Evolutionary conservation across 2,113 vertebrate species (phyloP).

Genomic region (Leptodactylus fuscus): DNA sequence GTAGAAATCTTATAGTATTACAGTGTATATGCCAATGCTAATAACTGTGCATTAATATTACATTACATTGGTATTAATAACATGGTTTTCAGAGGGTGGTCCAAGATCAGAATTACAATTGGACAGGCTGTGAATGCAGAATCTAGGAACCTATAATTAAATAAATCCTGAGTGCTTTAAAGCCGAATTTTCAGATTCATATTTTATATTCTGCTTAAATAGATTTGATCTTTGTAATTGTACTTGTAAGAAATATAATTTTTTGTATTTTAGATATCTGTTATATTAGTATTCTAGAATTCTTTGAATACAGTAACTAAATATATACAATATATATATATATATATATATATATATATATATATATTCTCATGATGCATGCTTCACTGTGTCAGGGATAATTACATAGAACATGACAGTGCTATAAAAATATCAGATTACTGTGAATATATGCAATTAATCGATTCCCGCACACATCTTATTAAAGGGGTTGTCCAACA

Average conservation of each 20-base stretch:
- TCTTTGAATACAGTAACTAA: background rate
- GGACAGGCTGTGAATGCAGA: conserved; percentile 25
- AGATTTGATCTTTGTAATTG: conserved; percentile 12
- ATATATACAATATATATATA: too few relatives aligned
- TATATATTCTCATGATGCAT: background rate
- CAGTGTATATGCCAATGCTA: conserved; percentile 35
- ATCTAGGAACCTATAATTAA: conserved; percentile 35
- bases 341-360: too few relatives aligned
- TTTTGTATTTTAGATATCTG: background rate
- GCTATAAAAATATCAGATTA: background rate
- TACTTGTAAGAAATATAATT: background rate
- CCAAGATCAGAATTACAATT: conserved; percentile 3
- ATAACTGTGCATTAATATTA: conserved; percentile 43
- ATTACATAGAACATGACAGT: background rate
- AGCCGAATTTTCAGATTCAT: background rate
- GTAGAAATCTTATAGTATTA: conserved; percentile 29
- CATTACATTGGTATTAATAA: conserved; percentile 48
- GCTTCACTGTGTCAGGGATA: background rate
- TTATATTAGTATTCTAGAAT: background rate
- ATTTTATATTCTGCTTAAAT: conserved; percentile 28
- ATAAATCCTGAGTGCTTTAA: conserved; percentile 33
- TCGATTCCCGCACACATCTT: background rate
- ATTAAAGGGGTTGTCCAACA: too few relatives aligned
- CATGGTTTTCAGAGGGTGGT: conserved; percentile 33
- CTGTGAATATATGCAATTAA: background rate